Evolutionary conservation across 1,140 invertebrate species (phyloP), one percentile per base, ranked within the genome.

Genomic region (Pantala flavescens): DNA sequence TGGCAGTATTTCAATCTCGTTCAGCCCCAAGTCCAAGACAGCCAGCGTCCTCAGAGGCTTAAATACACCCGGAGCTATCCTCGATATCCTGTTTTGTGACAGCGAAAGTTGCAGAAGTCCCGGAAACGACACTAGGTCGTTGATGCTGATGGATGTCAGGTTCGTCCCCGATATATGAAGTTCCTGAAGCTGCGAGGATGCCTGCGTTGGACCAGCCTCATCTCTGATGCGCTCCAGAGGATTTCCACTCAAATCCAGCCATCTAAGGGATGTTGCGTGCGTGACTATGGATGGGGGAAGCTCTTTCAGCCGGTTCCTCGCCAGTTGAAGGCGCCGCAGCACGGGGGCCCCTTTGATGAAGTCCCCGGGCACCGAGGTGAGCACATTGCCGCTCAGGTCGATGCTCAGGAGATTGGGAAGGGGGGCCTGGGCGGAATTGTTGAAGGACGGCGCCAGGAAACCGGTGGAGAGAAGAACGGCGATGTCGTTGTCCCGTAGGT

Each of bases 61-160:
- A 80, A 97, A 96, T 43, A 93, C 91, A 0, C 93, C 91, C 0
- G 94, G 93, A 0, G 93, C 95, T 73, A 96, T 87, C 76, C 91
- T 86, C 7, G 88, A 88, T 28, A 97, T 92, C 76, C 88, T 85
- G 81, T 96, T 96, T 76, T 88, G 84, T 0, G 86, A 84, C 49
- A 97, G 81, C 77, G 89, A 90, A 21, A 96, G 84, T 78, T 90
- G 89, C 77, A 91, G 86, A 12, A 97, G 83, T 0, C 88, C 87
- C 3, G 92, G 90, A 78, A 95, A 95, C n/a, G 91, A 88, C 79
- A 93, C 90, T 79, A 97, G 95, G 78, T 96, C 94, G 79, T 91
- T 91, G 70, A 92, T 93, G 0, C 93, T 94, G 7, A 97, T 86
- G 72, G 95, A 90, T 0, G 88, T 92, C 16, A 96, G 83, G 81